Evolutionary conservation across 1,140 invertebrate species (phyloP).

Genomic region (Orchesella cincta): DNA sequence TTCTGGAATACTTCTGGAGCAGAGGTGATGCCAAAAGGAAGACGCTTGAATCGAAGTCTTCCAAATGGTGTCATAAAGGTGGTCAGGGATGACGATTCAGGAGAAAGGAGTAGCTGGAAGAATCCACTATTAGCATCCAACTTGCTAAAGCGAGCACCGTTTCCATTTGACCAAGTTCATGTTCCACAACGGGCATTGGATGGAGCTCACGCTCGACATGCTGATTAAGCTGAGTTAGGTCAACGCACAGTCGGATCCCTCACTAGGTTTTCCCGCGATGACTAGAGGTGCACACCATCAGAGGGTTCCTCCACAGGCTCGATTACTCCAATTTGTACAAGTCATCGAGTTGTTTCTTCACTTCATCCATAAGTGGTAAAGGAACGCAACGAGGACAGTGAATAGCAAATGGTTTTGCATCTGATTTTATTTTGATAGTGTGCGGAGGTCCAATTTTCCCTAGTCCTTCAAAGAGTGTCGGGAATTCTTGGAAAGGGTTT

Average conservation of each 20-base stretch:
- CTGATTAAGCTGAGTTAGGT: conserved; percentile 33
- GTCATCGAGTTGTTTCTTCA: conserved; percentile 46
- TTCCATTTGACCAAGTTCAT: conserved; percentile 26
- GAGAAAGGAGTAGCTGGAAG: conserved; percentile 55
- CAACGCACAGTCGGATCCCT: conserved; percentile 41
- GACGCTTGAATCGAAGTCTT: conserved; percentile 51
- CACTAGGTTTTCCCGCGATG: background rate
- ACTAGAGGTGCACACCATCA: conserved; percentile 44
- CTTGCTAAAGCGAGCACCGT: conserved; percentile 51
- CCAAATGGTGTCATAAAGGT: conserved; percentile 54
- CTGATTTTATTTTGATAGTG: conserved; percentile 25
- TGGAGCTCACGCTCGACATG: conserved; percentile 36
- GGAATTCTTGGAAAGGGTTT: conserved; percentile 32
- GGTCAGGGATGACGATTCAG: conserved; percentile 51
- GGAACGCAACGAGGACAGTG: conserved; percentile 34
- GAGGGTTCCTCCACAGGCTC: conserved; percentile 52
- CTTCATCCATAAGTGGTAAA: conserved; percentile 29
- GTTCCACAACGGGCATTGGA: conserved; percentile 35
- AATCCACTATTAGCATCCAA: conserved; percentile 56
- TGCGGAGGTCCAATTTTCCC: conserved; percentile 14
- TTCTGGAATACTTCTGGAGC: conserved; percentile 51
- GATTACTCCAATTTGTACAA: conserved; percentile 51
- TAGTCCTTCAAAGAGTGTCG: conserved; percentile 34
- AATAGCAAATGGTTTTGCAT: conserved; percentile 34
- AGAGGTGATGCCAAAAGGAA: conserved; percentile 53